phyloP scores from a whole-genome alignment of 1,140 invertebrate genomes.

The Drosophila trapezifrons region DNA sequence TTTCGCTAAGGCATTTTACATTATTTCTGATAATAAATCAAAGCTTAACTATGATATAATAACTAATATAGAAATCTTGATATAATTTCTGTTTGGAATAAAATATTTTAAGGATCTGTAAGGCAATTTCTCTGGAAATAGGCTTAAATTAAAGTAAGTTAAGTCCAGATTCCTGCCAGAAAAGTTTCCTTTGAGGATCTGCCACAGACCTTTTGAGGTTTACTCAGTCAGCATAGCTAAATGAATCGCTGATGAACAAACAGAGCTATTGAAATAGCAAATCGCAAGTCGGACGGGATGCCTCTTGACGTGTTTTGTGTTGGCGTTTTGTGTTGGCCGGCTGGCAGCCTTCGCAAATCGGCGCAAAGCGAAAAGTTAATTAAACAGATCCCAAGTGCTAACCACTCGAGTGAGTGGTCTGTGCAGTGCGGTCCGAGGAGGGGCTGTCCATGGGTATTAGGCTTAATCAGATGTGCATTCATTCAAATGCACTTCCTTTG shows the following conservation, averaged over 20 bases:
- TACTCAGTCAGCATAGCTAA: conserved; percentile 2
- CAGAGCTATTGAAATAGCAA: conserved; percentile 2
- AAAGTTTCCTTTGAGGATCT: neutral
- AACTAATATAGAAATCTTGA: too few relatives aligned
- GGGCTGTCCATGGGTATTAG: conserved; percentile 68
- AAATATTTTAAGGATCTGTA: neutral
- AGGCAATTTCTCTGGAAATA: neutral
- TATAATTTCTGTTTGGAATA: neutral
- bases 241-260: conserved; percentile 18
- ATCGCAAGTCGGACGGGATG: conserved; percentile 6
- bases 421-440: conserved; percentile 9
- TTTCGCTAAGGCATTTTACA: neutral
- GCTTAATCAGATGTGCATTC: conserved; percentile 78
- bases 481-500: conserved; percentile 78
- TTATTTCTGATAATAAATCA: too few relatives aligned
- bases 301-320: conserved; percentile 33
- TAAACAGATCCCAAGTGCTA: conserved; percentile 57
- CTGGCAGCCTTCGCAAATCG: conserved; percentile 42
- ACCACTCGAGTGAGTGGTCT: conserved; percentile 36
- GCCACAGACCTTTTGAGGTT: neutral
- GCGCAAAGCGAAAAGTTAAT: conserved; percentile 50
- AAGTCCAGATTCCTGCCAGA: too few relatives aligned
- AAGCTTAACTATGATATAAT: too few relatives aligned
- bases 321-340: conserved; percentile 24
- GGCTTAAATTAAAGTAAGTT: too few relatives aligned